Evolutionary conservation across 2,797 vertebrate genomes (phyloP).

Genomic region (Apodemus agrarius): DNA sequence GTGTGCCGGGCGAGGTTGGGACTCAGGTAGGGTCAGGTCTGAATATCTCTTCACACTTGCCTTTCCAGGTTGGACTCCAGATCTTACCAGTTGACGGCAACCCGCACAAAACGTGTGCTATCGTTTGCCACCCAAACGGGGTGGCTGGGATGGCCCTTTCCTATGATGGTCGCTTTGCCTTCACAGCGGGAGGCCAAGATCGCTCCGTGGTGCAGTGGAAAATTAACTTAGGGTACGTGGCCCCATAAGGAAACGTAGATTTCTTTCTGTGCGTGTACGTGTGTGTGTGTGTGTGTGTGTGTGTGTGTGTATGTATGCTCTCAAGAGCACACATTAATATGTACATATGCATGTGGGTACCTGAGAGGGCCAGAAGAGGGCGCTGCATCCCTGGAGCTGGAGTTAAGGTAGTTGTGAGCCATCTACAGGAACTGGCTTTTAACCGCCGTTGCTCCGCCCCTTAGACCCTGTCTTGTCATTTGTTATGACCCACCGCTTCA

Average conservation of each 20-base stretch:
- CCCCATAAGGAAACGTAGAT: background rate
- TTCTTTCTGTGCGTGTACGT: background rate
- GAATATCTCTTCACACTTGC: background rate
- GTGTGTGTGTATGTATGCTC: background rate
- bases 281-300: too few species aligned
- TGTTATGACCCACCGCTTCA: background rate
- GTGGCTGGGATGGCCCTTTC: slow-evolving; percentile 90
- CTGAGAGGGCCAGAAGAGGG: background rate
- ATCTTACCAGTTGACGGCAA: slow-evolving; percentile 96
- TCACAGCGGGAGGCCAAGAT: slow-evolving; percentile 93
- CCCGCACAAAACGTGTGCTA: slow-evolving; percentile 92
- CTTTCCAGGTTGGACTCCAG: slow-evolving; percentile 94
- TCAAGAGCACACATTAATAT: background rate
- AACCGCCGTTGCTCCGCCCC: background rate
- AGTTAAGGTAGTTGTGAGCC: background rate
- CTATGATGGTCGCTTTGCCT: slow-evolving; percentile 89
- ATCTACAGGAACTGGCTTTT: rapidly evolving
- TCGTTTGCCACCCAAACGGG: slow-evolving; percentile 92
- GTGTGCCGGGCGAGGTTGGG: background rate
- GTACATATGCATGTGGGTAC: background rate
- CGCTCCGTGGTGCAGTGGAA: slow-evolving; percentile 91
- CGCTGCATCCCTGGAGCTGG: background rate
- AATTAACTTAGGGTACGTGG: slow-evolving; percentile 89
- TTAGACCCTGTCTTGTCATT: background rate
- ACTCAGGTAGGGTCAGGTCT: background rate